Base-by-base conservation (phyloP, 2,113 vertebrate species). In the Carlito syrichta region DNA sequence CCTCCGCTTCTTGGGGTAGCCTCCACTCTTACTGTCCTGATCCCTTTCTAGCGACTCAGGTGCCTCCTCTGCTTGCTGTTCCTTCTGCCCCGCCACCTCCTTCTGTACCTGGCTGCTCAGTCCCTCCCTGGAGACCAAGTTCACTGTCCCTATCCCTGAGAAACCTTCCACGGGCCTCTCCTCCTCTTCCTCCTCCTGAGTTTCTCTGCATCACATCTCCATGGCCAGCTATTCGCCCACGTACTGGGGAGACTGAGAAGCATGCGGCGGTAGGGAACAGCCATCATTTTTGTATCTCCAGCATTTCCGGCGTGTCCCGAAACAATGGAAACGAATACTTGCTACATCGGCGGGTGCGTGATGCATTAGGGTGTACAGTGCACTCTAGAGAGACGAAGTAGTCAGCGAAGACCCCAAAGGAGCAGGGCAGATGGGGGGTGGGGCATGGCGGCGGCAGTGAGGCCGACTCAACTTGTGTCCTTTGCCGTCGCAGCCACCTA, bases 11-110 rank as follows among this genome's bases (percentile, higher is more conserved):
- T 71, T 20, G 71, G 76, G 0, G 16, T 8, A 4, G 1, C 40
- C 48, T 79, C 74, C 30, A 17, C 69, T n/a, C 8, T 45, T 20
- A 20, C 60, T 62, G 50, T 35, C 12, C 38, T 40, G n/a, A n/a
- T n/a, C 40, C 48, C 74, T 8, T 45, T 40, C n/a, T n/a, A 11
- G 50, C 2, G 1, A 25, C 38, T 52, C 5, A 38, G 38, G 63
- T 6, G 17, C 2, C 0, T 35, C 45, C 32, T n/a, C 0, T 22
- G 1, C 40, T 56, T 74, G 48, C n/a, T 54, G 3, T 63, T 40
- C 48, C 56, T 58, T 78, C 54, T 2, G 1, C 23, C 45, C 11
- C 43, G 25, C 50, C 2, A 2, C 30, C 12, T 50, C 45, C 40
- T 48, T 8, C 19, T 84, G 76, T 76, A 11, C 54, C 68, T n/a